Evolutionary conservation across 2,113 vertebrate genomes (phyloP).

Genomic region (Scytalopus superciliaris): DNA sequence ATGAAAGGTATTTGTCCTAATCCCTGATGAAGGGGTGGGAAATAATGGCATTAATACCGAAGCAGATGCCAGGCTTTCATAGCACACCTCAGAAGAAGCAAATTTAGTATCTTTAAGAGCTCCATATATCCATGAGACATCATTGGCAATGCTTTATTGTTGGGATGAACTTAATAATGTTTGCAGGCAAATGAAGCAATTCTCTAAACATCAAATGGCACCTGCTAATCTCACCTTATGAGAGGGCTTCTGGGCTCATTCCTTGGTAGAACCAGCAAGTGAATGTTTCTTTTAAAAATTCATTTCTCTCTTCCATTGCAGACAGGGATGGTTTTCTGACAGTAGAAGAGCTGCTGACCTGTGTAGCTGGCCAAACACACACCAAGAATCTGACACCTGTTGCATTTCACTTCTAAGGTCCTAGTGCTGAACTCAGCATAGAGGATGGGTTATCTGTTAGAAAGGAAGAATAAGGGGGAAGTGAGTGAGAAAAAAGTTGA

Average conservation of each 20-base stretch:
- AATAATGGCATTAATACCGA: background rate
- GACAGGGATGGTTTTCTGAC: background rate
- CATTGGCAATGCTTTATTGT: background rate
- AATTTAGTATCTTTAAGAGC: background rate
- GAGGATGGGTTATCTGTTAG: background rate
- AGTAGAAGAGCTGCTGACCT: background rate
- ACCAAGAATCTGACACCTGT: background rate
- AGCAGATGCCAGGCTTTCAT: background rate
- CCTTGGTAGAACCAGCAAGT: background rate
- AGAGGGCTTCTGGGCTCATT: background rate
- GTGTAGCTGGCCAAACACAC: background rate
- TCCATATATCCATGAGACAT: background rate
- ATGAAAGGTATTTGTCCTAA: background rate
- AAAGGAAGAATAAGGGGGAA: background rate
- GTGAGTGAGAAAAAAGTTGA: background rate
- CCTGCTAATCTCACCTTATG: background rate
- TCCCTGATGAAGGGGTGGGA: background rate
- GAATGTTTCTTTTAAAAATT: background rate
- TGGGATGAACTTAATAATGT: background rate
- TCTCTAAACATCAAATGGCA: background rate
- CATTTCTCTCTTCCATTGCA: background rate
- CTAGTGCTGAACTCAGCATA: background rate
- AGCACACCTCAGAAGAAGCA: background rate
- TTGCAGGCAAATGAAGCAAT: background rate
- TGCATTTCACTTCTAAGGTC: background rate